phyloP scores from a whole-genome alignment of 2,113 vertebrate species.

The Callopanchax toddi region DNA sequence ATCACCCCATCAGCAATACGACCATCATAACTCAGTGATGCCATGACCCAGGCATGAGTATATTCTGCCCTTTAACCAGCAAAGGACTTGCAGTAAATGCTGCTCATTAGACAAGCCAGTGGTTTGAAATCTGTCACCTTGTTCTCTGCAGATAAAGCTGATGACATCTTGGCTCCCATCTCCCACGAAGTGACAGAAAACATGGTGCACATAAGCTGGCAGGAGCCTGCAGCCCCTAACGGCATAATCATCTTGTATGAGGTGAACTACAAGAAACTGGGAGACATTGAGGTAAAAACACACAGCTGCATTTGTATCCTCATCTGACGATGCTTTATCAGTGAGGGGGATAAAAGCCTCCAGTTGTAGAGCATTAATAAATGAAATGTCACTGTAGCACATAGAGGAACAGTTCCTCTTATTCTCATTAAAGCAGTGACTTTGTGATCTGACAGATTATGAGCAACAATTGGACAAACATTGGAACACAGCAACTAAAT shows the following conservation, averaged over 20 bases:
- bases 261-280: slow-evolving; percentile 88
- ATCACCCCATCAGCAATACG: too few species aligned
- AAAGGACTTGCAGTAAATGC: too few species aligned
- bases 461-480: slow-evolving; percentile 3
- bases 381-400: slow-evolving; percentile 15
- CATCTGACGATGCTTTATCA: slow-evolving; percentile 13
- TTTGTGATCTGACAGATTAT: slow-evolving; percentile 7
- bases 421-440: slow-evolving; percentile 14
- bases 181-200: slow-evolving; percentile 84
- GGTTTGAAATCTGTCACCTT: slow-evolving; percentile 9
- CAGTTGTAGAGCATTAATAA: neutral
- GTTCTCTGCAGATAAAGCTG: slow-evolving; percentile 86
- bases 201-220: slow-evolving; percentile 86
- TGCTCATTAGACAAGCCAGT: neutral
- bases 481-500: neutral
- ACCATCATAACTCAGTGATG: too few species aligned
- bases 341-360: neutral
- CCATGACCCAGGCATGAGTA: too few species aligned
- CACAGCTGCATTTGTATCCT: slow-evolving; percentile 11
- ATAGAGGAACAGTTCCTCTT: neutral
- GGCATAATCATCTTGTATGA: slow-evolving; percentile 96
- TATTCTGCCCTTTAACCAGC: too few species aligned
- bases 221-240: slow-evolving; percentile 88
- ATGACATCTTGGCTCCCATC: slow-evolving; percentile 85
- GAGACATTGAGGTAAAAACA: slow-evolving; percentile 88